Evolutionary conservation across 2,888 invertebrate species (phyloP), one percentile per base, ranked within the genome.

Genomic region (Ptychoptera albimana): DNA sequence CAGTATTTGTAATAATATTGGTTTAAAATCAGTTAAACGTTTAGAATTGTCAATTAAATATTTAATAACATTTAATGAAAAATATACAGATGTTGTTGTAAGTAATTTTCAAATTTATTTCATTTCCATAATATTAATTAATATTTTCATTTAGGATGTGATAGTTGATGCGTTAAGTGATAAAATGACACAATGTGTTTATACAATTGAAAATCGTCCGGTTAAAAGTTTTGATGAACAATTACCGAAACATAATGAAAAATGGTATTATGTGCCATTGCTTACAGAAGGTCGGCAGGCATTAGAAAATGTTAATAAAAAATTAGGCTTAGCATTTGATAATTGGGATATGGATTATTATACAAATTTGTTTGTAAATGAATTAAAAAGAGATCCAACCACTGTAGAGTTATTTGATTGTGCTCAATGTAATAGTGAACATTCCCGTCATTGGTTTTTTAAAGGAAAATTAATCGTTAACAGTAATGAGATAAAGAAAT

Each of bases 401-500:
- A 93, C 88, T 59, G 94, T 97, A 1, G 97, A 98, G 62, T 81
- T 94, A 55, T 96, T 97, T 68, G 97, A 97, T 69, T 75, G 97
- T 53, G 97, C 97, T 3, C 97, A 98, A 65, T 92, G 92, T 30
- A 96, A 96, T 62, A 93, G 94, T 63, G 97, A 98, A 62, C 97
- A 98, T 64, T 93, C 93, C 48, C 75, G 97, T 6, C 97, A 98
- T 71, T 97, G 97, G 97, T 97, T 97, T 69, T 97, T 97, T 66
- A 88, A 88, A 70, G 94, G 94, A 0, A 77, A 78, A 57, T 78
- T 93, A 69, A 64, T 87, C 41, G 71, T 94, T 40, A 86, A 96
- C 68, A 89, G 85, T 0, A 61, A 75, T 52, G 65, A 76, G 53
- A 68, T 80, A 51, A 69, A 79, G n/a, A 72, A 83, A 57, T 88